Evolutionary conservation across 2,113 vertebrate species (phyloP).

Genomic region (Heterocephalus glaber): DNA sequence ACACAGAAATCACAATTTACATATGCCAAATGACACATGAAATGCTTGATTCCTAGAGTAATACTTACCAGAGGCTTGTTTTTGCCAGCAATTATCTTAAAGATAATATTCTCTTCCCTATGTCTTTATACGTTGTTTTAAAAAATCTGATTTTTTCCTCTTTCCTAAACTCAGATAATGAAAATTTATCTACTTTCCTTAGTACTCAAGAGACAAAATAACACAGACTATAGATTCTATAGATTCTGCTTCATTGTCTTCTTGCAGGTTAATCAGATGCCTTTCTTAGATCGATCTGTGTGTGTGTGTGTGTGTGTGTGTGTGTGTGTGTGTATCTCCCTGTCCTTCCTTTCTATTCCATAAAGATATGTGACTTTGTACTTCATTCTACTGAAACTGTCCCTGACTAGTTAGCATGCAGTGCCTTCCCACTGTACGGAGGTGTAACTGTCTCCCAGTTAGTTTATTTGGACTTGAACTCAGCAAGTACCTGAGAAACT

Average conservation of each 20-base stretch:
- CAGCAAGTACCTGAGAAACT: not conserved
- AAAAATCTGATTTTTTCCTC: not conserved
- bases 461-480: not conserved
- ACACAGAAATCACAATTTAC: not conserved
- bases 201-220: constrained; percentile 6
- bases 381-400: not conserved
- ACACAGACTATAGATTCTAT: constrained; percentile 2
- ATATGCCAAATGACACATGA: not conserved
- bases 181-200: not conserved
- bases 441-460: not conserved
- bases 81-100: not conserved
- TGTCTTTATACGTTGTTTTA: not conserved
- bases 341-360: not conserved
- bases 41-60: not conserved
- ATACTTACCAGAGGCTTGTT: not conserved
- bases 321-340: not conserved
- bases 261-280: not conserved
- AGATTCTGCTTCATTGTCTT: not conserved
- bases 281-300: no score
- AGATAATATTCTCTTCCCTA: not conserved
- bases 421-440: not conserved
- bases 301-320: no score
- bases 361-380: not conserved
- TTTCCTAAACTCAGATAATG: constrained; percentile 20
- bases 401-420: not conserved